Evolutionary conservation across 2,113 vertebrate species (phyloP), one percentile per base, ranked within the genome.

Genomic region (Pyxicephalus adspersus): DNA sequence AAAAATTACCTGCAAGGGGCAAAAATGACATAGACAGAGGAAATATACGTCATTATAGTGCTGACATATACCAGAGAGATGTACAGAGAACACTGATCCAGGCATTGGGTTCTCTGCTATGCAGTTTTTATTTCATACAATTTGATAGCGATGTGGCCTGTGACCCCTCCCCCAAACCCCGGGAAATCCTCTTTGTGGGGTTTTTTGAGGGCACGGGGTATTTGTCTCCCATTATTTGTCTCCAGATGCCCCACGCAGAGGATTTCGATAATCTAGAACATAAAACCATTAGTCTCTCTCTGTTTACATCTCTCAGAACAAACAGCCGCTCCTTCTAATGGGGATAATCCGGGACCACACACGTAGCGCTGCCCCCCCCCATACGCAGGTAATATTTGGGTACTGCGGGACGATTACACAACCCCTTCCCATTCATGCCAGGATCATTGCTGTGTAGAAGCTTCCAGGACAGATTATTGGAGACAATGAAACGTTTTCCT

Each of bases 241-340:
- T 26, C 64, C 29, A 13, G 38, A 13, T 28, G 18, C 64, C 64
- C 64, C 25, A 31, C 64, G 28, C 64, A 2, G 64, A 29, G 28
- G 64, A 65, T 65, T 65, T 65, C 22, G 34, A 17, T 29, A 65
- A 65, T 65, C 64, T 65, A 17, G 64, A 65, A 28, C 8, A 65
- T 65, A 65, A 65, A 65, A 65, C 64, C 64, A 65, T 65, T 65
- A 65, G 64, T 9, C 25, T 15, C 25, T 64, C 26, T 28, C 61
- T 19, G 64, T 65, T 65, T 65, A 65, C 64, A 31, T 28, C 22
- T 64, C 61, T 11, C 11, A 22, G 5, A 60, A 23, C 25, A 63
- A 63, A 63, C 60, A 63, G 26, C 22, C 25, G 23, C 22, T 63
- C 60, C 60, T 63, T 23, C 60, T 55, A 55, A 18, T 20, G 54